phyloP scores from a whole-genome alignment of 2,113 vertebrate species.

The Eleginops maclovinus region DNA sequence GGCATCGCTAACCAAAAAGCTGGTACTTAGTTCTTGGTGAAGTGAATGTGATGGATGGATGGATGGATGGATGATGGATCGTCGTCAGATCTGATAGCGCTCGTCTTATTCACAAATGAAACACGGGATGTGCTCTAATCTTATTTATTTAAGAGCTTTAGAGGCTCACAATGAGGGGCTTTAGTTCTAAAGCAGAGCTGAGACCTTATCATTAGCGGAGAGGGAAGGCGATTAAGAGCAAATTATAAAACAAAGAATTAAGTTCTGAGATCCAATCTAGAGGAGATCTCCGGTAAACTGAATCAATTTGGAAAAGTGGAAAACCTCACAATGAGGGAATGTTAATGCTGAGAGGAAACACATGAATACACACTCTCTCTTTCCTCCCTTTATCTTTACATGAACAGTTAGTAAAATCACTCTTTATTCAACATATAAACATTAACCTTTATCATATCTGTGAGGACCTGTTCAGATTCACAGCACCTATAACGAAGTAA shows the following conservation, averaged over 20 bases:
- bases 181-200: slow-evolving; percentile 53
- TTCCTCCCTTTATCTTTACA: background rate
- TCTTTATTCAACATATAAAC: no score
- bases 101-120: slow-evolving; percentile 60
- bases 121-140: slow-evolving; percentile 70
- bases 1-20: no score
- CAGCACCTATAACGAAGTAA: background rate
- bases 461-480: background rate
- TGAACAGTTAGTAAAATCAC: background rate
- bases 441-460: background rate
- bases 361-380: background rate
- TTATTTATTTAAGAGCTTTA: slow-evolving; percentile 78
- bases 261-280: slow-evolving; percentile 59
- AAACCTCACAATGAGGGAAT: slow-evolving; percentile 23
- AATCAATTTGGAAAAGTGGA: slow-evolving; percentile 60
- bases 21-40: background rate
- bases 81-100: slow-evolving; percentile 46
- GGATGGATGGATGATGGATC: slow-evolving; percentile 3
- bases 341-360: slow-evolving; percentile 3
- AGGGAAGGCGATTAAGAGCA: slow-evolving; percentile 62
- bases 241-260: slow-evolving; percentile 76
- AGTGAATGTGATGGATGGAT: background rate
- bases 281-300: slow-evolving; percentile 65
- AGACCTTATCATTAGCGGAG: slow-evolving; percentile 62
- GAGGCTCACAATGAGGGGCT: slow-evolving; percentile 61